A percentile compares a stretch with the other conserved stretches of the same genome.
Conservation (phyloP, 2,113 vertebrate genomes). For the Megaceryle torquata region DNA sequence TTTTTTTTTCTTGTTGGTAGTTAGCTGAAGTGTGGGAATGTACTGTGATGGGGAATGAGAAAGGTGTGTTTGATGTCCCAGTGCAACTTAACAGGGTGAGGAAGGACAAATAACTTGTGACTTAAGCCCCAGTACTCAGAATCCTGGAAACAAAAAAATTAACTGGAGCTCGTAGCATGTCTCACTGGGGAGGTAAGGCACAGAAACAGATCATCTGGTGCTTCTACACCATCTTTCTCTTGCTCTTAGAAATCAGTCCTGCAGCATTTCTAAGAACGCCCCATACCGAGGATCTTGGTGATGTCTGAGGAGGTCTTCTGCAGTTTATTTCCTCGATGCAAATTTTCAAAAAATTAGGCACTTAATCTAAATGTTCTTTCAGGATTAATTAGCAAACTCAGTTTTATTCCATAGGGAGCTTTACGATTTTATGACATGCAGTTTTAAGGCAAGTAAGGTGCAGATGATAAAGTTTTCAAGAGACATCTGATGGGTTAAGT, state of each 20-base stretch:
- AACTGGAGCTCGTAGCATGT: slow-evolving; percentile 76
- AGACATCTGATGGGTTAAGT: background rate
- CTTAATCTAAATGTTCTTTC: background rate
- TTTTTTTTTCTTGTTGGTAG: slow-evolving; percentile 61
- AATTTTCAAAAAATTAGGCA: background rate
- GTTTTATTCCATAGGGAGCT: background rate
- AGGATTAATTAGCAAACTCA: background rate
- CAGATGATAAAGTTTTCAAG: background rate
- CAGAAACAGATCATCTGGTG: background rate
- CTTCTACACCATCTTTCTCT: background rate
- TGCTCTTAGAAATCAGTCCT: background rate
- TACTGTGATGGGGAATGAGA: slow-evolving; percentile 79
- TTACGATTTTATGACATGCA: background rate
- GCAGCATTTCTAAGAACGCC: background rate
- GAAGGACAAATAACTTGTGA: slow-evolving; percentile 85
- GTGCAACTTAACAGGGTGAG: slow-evolving; percentile 84
- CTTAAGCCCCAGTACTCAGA: slow-evolving; percentile 77
- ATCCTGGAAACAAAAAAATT: slow-evolving; percentile 68
- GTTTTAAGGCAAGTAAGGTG: background rate
- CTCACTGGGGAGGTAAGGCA: slow-evolving; percentile 83
- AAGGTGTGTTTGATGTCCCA: slow-evolving; percentile 80
- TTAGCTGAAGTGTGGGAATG: slow-evolving; percentile 80
- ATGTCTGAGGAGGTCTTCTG: background rate
- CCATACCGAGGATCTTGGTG: background rate
- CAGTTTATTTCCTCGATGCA: background rate